Conservation (phyloP, 2,888 invertebrate genomes). For the Heliconius cydno region DNA sequence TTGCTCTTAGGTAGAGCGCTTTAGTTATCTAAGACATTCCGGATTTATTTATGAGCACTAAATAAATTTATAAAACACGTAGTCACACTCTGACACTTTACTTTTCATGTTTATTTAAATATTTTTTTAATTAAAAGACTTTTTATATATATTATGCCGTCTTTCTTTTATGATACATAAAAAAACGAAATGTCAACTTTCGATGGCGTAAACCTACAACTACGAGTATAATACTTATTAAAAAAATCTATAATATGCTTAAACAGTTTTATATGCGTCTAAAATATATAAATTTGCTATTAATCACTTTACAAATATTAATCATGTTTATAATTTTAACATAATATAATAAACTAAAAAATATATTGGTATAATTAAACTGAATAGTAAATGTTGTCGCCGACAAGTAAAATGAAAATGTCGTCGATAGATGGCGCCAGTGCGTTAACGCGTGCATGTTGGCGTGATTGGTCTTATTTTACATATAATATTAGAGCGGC, state of each 20-base stretch:
- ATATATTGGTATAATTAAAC: conserved; percentile 37
- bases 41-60: conserved; percentile 22
- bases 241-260: no score
- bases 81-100: conserved; percentile 1
- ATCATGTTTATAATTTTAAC: conserved; percentile 30
- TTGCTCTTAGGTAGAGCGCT: conserved; percentile 18
- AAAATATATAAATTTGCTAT: no score
- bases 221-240: no score
- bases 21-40: conserved; percentile 24
- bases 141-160: neutral
- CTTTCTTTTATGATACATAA: neutral
- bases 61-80: conserved; percentile 21
- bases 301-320: conserved; percentile 16
- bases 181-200: no score
- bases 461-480: conserved; percentile 45
- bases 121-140: neutral
- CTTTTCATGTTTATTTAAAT: neutral
- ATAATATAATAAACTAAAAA: conserved; percentile 36
- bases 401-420: conserved; percentile 37
- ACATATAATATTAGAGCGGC: conserved; percentile 33
- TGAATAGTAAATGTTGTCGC: conserved; percentile 23
- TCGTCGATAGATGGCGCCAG: conserved; percentile 40
- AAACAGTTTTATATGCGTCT: no score
- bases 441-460: conserved; percentile 50
- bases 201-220: neutral